Percentiles rank a stretch among this genome's conserved stretches.
phyloP scores from a whole-genome alignment of 1,140 invertebrate genomes.

The Drosophila subobscura region DNA sequence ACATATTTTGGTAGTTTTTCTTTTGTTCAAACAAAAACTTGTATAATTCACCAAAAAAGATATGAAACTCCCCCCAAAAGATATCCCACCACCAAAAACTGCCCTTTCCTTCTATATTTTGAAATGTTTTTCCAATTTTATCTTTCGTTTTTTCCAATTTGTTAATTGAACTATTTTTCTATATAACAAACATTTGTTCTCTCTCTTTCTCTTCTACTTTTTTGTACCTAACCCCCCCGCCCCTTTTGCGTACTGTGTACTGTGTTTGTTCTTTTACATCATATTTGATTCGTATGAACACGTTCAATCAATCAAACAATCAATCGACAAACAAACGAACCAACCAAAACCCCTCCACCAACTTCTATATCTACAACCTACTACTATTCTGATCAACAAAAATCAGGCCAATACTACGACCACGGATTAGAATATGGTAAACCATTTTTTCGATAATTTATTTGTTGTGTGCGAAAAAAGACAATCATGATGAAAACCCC shows the following conservation, averaged over 20 bases:
- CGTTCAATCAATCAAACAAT: constrained; percentile 40
- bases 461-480: constrained; percentile 58
- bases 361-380: constrained; percentile 47
- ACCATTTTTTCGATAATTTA: constrained; percentile 83
- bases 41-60: constrained; percentile 33
- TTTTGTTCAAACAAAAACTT: constrained; percentile 28
- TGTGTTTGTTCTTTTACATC: constrained; percentile 50
- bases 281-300: constrained; percentile 57
- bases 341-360: constrained; percentile 24
- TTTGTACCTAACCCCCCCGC: constrained; percentile 14
- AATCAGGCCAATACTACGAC: constrained; percentile 91
- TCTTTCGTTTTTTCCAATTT: background rate
- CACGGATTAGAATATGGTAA: constrained; percentile 96
- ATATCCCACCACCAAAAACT: no score
- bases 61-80: background rate
- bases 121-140: constrained; percentile 13
- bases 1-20: constrained; percentile 35
- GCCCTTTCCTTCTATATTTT: background rate
- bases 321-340: constrained; percentile 1
- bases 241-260: constrained; percentile 10
- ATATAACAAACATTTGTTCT: constrained; percentile 48
- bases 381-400: constrained; percentile 50
- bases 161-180: constrained; percentile 37
- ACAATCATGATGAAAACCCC: constrained; percentile 30
- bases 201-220: constrained; percentile 23